Evolutionary conservation across 2,888 invertebrate species (phyloP).

Genomic region (Ormyrus labotus): DNA sequence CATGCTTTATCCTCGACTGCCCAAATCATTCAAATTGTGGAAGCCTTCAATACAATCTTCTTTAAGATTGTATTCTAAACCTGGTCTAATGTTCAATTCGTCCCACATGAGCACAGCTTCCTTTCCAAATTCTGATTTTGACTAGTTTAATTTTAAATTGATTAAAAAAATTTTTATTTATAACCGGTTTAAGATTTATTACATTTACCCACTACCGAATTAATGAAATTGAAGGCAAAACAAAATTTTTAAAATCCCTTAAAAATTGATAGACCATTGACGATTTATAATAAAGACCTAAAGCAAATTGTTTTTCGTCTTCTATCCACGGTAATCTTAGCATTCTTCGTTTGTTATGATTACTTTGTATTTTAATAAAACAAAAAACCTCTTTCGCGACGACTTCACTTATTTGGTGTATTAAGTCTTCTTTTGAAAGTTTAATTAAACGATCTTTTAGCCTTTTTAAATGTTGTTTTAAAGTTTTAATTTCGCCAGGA

Average conservation of each 20-base stretch:
- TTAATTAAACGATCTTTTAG: no score
- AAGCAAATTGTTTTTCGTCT: no score
- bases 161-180: conserved; percentile 57
- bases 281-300: conserved; percentile 59
- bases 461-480: no score
- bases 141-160: conserved; percentile 58
- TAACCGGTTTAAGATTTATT: conserved; percentile 58
- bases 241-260: conserved; percentile 57
- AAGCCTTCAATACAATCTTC: conserved; percentile 56
- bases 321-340: no score
- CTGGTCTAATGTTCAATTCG: conserved; percentile 60
- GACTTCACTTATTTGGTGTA: no score
- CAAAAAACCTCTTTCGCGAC: no score
- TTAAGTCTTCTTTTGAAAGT: no score
- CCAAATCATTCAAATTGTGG: conserved; percentile 59
- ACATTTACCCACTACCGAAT: conserved; percentile 62
- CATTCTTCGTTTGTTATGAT: no score
- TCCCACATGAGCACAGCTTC: conserved; percentile 61
- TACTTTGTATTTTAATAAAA: no score
- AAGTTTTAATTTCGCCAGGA: no score
- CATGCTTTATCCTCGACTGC: conserved; percentile 34
- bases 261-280: conserved; percentile 62
- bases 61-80: no score
- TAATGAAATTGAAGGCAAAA: conserved; percentile 60
- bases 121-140: conserved; percentile 59